Evolutionary conservation across 2,888 invertebrate genomes (phyloP).

Genomic region (Shargacucullia verbasci): DNA sequence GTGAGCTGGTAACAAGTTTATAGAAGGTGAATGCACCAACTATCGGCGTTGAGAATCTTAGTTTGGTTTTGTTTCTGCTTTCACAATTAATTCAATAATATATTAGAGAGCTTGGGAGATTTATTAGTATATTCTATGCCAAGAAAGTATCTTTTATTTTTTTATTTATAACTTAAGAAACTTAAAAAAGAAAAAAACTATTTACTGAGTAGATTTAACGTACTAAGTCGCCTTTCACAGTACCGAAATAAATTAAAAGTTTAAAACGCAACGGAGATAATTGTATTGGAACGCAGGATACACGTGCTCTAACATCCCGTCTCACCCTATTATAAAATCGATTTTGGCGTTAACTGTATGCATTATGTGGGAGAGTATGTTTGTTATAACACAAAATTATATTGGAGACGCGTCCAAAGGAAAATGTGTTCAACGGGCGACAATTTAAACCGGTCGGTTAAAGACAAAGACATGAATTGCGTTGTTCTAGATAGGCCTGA

Average conservation of each 20-base stretch:
- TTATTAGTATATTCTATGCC: not conserved
- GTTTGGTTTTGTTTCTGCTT: not conserved
- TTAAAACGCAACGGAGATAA: too few species aligned
- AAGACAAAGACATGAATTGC: too few species aligned
- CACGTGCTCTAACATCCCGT: not conserved
- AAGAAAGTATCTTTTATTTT: too few species aligned
- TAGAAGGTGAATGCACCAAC: constrained; percentile 32
- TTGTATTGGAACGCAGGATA: too few species aligned
- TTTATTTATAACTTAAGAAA: too few species aligned
- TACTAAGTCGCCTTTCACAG: too few species aligned
- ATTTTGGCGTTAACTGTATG: constrained; percentile 38
- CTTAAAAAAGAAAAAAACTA: too few species aligned
- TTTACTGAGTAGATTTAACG: too few species aligned
- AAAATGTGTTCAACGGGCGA: constrained; percentile 17
- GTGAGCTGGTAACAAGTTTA: constrained; percentile 50
- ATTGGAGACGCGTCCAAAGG: constrained; percentile 14
- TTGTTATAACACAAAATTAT: constrained; percentile 33
- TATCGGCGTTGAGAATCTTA: not conserved
- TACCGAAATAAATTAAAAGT: too few species aligned
- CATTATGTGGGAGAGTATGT: constrained; percentile 26
- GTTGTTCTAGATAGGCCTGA: too few species aligned
- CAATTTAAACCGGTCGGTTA: not conserved
- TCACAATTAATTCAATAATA: not conserved
- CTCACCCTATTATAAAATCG: constrained; percentile 44
- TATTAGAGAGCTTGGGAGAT: not conserved